phyloP scores from a whole-genome alignment of 2,113 vertebrate species.

The Paradisaea rubra region DNA sequence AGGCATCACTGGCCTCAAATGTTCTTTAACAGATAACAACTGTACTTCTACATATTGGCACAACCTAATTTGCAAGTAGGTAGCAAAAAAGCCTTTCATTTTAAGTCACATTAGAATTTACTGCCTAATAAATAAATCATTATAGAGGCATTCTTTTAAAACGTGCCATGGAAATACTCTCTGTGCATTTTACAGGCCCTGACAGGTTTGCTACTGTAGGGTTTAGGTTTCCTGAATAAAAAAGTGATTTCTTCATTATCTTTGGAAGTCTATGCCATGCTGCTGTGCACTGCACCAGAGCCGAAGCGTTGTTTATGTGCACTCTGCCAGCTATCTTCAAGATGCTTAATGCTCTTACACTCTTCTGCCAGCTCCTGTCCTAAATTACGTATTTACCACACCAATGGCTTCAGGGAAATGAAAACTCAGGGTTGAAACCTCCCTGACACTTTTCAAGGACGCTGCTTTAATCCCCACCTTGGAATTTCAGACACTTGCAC shows the following conservation, averaged over 20 bases:
- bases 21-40: not conserved
- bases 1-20: not conserved
- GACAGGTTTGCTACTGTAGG: not conserved
- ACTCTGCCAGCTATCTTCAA: not conserved
- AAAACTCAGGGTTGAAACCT: not conserved
- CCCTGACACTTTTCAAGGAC: not conserved
- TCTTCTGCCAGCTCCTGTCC: not conserved
- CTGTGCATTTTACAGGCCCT: not conserved
- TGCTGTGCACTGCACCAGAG: not conserved
- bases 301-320: not conserved
- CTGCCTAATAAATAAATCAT: not conserved
- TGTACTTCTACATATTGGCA: not conserved
- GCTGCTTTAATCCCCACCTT: not conserved
- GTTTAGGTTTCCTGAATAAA: not conserved
- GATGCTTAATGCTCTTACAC: not conserved
- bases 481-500: not conserved
- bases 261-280: not conserved
- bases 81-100: not conserved
- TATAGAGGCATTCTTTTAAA: not conserved
- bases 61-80: not conserved
- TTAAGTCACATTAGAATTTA: not conserved
- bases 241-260: not conserved
- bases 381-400: not conserved
- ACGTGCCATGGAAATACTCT: not conserved
- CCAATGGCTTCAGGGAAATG: not conserved